A percentile compares a stretch with the other conserved stretches of the same genome.
phyloP scores from a whole-genome alignment of 2,113 vertebrate genomes.

The Cebidichthys violaceus region DNA sequence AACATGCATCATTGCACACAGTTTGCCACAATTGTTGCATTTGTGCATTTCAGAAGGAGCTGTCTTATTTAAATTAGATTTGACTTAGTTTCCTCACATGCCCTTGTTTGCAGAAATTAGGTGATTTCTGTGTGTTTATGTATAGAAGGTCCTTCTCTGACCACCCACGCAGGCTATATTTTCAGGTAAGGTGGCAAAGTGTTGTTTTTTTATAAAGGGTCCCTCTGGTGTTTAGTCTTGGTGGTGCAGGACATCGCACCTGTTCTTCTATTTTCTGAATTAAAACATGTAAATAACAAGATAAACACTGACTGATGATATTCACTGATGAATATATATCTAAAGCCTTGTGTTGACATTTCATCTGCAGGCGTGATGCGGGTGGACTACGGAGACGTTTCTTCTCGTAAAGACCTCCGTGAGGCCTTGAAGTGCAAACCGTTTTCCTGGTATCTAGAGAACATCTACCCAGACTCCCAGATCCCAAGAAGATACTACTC shows the following conservation, averaged over 20 bases:
- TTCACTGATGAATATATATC: not conserved
- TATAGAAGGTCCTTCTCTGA: conserved; percentile 5
- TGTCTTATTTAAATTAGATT: conserved; percentile 11
- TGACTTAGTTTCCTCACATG: not conserved
- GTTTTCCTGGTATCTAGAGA: conserved; percentile 99
- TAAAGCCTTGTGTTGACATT: conserved; percentile 25
- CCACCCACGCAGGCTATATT: conserved; percentile 10
- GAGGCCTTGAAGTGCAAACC: conserved; percentile 92
- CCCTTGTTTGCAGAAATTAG: not conserved
- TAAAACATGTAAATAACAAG: not conserved
- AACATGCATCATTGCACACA: not conserved
- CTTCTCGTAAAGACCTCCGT: conserved; percentile 90
- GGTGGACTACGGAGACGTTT: conserved; percentile 96
- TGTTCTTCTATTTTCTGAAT: not conserved
- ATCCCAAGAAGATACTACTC: conserved; percentile 97
- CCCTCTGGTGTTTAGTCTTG: conserved; percentile 68
- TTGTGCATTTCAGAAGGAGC: conserved; percentile 13
- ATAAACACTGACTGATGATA: not conserved
- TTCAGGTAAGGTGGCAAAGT: conserved; percentile 9
- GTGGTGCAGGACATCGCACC: conserved; percentile 41
- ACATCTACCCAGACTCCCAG: conserved; percentile 97
- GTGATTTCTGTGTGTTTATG: not conserved
- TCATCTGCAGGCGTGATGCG: conserved; percentile 91
- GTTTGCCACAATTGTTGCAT: conserved; percentile 20
- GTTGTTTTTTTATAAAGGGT: conserved; percentile 31